Conservation (phyloP, 1,140 invertebrate genomes). For the Nymphalis io region DNA sequence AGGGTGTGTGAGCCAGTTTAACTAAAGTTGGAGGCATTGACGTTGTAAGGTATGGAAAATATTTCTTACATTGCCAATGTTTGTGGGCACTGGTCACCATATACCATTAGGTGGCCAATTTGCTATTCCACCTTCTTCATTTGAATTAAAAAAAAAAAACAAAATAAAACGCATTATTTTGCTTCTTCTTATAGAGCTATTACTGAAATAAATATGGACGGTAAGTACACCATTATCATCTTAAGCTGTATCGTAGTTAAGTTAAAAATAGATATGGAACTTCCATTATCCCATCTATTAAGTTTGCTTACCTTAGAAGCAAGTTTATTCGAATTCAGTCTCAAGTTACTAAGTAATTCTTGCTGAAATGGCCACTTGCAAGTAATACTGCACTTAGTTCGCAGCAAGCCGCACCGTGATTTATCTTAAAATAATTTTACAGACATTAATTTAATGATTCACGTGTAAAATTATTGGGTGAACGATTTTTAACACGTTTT, state of each 20-base stretch:
- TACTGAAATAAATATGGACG: too few species aligned
- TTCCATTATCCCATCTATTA: conserved; percentile 3
- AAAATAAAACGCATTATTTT: too few species aligned
- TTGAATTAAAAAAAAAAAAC: too few species aligned
- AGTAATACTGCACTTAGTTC: conserved; percentile 11
- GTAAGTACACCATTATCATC: background rate
- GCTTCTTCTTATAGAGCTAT: too few species aligned
- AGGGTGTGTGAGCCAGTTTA: too few species aligned
- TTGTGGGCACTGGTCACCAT: too few species aligned
- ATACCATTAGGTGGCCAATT: too few species aligned
- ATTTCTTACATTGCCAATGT: too few species aligned
- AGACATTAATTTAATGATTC: background rate
- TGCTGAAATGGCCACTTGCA: conserved; percentile 14
- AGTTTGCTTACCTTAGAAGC: conserved; percentile 4
- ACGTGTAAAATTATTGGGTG: background rate
- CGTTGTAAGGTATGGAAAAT: too few species aligned
- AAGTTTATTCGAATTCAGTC: background rate
- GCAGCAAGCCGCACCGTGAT: background rate
- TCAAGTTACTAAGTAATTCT: conserved; percentile 22
- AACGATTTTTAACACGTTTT: background rate
- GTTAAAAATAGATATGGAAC: background rate
- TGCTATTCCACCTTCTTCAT: too few species aligned
- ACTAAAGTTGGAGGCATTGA: too few species aligned
- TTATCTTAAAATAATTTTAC: background rate
- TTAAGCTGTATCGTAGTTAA: background rate